Conservation (phyloP, 1,140 invertebrate species). For the Drosophila littoralis region DNA sequence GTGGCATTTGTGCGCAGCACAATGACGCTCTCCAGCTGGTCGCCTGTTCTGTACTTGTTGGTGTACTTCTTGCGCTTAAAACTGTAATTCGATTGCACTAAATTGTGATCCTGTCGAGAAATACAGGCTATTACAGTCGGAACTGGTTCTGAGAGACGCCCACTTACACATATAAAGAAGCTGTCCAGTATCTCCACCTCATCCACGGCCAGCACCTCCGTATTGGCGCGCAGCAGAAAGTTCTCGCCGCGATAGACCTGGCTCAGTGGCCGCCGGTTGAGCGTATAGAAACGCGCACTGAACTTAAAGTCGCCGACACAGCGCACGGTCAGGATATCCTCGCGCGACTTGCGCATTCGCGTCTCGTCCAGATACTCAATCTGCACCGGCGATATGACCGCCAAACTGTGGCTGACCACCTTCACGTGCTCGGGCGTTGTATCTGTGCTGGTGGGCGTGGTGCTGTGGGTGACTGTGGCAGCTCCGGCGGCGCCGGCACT, state of each 20-base stretch:
- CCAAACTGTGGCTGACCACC: slow-evolving; percentile 30
- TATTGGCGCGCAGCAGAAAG: slow-evolving; percentile 76
- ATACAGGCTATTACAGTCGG: not conserved
- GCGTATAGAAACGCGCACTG: slow-evolving; percentile 71
- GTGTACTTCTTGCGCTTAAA: slow-evolving; percentile 83
- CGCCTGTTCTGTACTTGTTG: slow-evolving; percentile 67
- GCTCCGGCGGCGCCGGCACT: slow-evolving; percentile 17
- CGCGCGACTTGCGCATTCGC: slow-evolving; percentile 73
- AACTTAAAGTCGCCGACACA: slow-evolving; percentile 78
- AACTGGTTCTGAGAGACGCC: not conserved
- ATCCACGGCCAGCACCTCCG: slow-evolving; percentile 66
- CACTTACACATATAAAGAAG: slow-evolving; percentile 84
- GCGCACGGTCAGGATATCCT: slow-evolving; percentile 65
- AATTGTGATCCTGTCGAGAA: slow-evolving; percentile 74
- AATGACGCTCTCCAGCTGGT: slow-evolving; percentile 80
- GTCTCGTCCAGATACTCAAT: slow-evolving; percentile 81
- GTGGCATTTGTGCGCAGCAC: slow-evolving; percentile 77
- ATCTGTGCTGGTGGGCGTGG: slow-evolving; percentile 67
- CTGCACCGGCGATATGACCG: slow-evolving; percentile 64
- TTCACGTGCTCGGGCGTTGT: slow-evolving; percentile 73
- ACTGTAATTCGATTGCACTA: slow-evolving; percentile 84
- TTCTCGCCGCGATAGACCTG: slow-evolving; percentile 80
- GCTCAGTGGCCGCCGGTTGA: slow-evolving; percentile 66
- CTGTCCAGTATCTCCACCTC: slow-evolving; percentile 82
- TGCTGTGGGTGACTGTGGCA: slow-evolving; percentile 10